A percentile compares a stretch with the other conserved stretches of the same genome.
These are phyloP conservation scores for Drosophila grimshawi DNA, from an alignment of 1,140 invertebrate genomes.

Conservation along the genomic window DNA sequence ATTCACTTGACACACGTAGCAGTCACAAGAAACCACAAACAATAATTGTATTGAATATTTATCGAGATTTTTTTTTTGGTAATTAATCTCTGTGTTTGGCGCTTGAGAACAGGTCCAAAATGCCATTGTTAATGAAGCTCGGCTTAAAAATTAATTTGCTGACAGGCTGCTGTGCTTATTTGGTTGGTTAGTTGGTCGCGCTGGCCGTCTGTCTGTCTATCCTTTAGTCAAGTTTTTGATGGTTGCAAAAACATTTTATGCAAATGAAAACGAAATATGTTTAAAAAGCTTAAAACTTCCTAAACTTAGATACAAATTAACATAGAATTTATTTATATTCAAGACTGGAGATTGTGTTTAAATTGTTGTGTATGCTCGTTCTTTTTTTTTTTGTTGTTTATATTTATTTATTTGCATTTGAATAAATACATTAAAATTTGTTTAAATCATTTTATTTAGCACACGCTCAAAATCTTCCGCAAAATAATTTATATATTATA, in stretches of 20 bases:
- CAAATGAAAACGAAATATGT: slow-evolving; percentile 70
- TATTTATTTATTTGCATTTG: slow-evolving; percentile 58
- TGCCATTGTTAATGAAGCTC: slow-evolving; percentile 71
- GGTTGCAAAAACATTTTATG: slow-evolving; percentile 63
- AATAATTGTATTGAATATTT: slow-evolving; percentile 55
- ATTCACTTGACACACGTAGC: slow-evolving; percentile 53
- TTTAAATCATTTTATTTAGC: slow-evolving; percentile 15
- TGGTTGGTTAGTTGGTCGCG: not conserved
- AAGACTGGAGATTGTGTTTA: slow-evolving; percentile 17
- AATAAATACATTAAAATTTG: slow-evolving; percentile 36
- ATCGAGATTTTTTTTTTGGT: slow-evolving; percentile 49
- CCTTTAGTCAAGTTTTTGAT: slow-evolving; percentile 36
- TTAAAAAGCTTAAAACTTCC: slow-evolving; percentile 67
- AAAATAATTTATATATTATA: slow-evolving; percentile 3
- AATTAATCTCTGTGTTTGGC: slow-evolving; percentile 67
- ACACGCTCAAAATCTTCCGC: slow-evolving; percentile 35
- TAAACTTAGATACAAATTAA: slow-evolving; percentile 66
- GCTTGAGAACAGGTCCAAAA: slow-evolving; percentile 67
- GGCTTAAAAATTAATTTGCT: slow-evolving; percentile 37
- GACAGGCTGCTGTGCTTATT: slow-evolving; percentile 7
- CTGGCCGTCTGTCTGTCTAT: slow-evolving; percentile 12
- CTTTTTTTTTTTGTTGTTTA: too few relatives aligned
- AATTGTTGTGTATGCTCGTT: slow-evolving; percentile 7
- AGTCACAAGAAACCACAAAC: not conserved
- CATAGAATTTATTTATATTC: slow-evolving; percentile 64